These are phyloP conservation scores for Urosaurus nigricauda DNA, from an alignment of 2,797 vertebrate species.

Conservation along the genomic window DNA sequence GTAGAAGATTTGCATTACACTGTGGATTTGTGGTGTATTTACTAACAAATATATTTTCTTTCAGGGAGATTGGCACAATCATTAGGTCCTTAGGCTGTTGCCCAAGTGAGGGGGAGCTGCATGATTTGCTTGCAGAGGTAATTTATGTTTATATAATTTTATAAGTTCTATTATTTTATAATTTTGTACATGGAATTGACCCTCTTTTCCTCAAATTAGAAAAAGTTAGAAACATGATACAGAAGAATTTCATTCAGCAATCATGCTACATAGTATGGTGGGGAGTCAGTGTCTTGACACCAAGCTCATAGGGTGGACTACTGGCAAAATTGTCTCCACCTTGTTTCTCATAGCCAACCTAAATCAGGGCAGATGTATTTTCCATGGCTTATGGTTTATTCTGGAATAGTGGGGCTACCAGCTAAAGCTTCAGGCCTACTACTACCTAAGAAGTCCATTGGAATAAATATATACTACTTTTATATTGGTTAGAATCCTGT, in stretches of 20 bases:
- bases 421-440: not conserved
- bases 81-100: constrained; percentile 89
- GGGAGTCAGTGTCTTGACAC: not conserved
- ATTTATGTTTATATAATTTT: constrained; percentile 8
- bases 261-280: not conserved
- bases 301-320: not conserved
- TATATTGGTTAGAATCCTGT: not conserved
- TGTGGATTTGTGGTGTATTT: constrained; percentile 52
- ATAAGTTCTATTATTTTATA: constrained; percentile 8
- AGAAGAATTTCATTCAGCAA: constrained; percentile 4
- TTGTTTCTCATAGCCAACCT: not conserved
- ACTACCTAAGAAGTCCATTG: no score
- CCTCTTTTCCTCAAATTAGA: not conserved
- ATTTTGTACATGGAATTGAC: not conserved
- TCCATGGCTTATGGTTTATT: not conserved
- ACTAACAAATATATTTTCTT: constrained; percentile 41
- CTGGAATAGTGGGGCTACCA: not conserved
- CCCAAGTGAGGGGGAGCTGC: constrained; percentile 86
- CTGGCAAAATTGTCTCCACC: not conserved
- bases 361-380: not conserved
- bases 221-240: not conserved
- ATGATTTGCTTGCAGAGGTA: constrained; percentile 87
- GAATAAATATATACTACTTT: not conserved
- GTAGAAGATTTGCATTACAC: not conserved
- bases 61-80: constrained; percentile 89